Evolutionary conservation across 92 coral and sea anemone species (phyloP), one percentile per base, ranked within the genome.

Genomic region (Meandrina meandrites): DNA sequence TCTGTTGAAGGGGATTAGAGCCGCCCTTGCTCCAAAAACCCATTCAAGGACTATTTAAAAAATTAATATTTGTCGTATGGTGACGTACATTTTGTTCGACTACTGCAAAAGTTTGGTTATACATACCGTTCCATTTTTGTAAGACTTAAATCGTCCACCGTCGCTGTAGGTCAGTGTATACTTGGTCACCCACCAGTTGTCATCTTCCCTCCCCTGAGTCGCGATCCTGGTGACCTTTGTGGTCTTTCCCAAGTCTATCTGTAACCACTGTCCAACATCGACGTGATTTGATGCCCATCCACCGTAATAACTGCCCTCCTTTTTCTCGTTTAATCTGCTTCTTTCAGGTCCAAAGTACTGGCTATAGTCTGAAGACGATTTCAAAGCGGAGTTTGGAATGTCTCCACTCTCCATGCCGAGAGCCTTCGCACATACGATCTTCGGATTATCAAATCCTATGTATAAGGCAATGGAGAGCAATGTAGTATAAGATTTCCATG

Each of bases 81-180:
- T 54, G 16, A 54, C 1, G 14, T 54, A 15, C 21, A 5, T 13
- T 54, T 54, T 13, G 22, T 22, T 54, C 21, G 60, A 54, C 21
- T 54, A 17, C 60, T 17, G 11, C 35, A 68, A 13, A 8, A 8
- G 30, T 13, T 22, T 68, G 4, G 4, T 68, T 72, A 1, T 17
- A 34, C 77, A 35, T 1, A 72, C 77, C 77, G 36, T 50, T 1
- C 77, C 77, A 34, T 72, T 72, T 36, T 72, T 72, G 77, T 72
- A 72, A 21, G 77, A 37, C 77, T 72, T 19, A 72, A 32, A 72
- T 37, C 17, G 21, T 18, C 77, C 77, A 4, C 76, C 87, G 45
- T 80, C 45, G 48, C 87, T 84, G 87, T 54, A 84, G 10, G 81
- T 72, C 36, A 84, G 81, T 15, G 87, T 84, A 47, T 84, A 84